Evolutionary conservation across 2,113 vertebrate species (phyloP).

Genomic region (Nesogale talazaci): DNA sequence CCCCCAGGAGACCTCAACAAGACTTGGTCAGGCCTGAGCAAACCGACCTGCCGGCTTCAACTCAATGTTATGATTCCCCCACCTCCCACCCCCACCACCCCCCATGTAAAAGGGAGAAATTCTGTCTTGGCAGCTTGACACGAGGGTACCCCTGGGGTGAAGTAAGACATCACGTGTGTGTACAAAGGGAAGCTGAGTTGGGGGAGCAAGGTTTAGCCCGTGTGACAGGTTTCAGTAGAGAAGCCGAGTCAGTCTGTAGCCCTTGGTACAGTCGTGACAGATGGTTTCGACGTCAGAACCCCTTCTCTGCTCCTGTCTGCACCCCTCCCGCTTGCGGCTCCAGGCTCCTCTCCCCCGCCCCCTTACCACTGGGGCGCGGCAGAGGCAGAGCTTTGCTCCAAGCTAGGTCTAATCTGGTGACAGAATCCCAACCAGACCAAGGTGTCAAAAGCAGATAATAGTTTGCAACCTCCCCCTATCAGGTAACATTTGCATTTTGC

Average conservation of each 20-base stretch:
- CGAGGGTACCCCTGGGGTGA: slow-evolving; percentile 47
- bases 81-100: no score
- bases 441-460: slow-evolving; percentile 52
- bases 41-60: slow-evolving; percentile 12
- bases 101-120: slow-evolving; percentile 25
- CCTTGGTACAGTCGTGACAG: slow-evolving; percentile 63
- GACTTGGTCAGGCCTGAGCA: slow-evolving; percentile 53
- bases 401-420: not conserved
- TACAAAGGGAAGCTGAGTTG: not conserved
- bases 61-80: slow-evolving; percentile 7
- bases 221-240: slow-evolving; percentile 52
- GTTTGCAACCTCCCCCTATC: slow-evolving; percentile 29
- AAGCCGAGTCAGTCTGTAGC: not conserved
- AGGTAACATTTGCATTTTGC: slow-evolving; percentile 67
- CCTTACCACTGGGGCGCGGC: no score
- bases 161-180: slow-evolving; percentile 37
- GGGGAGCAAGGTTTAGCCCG: not conserved
- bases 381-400: slow-evolving; percentile 30
- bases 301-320: slow-evolving; percentile 37
- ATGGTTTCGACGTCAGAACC: slow-evolving; percentile 62
- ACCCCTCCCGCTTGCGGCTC: not conserved
- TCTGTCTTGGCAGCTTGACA: slow-evolving; percentile 52
- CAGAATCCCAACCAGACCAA: slow-evolving; percentile 42
- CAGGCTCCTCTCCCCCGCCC: not conserved
- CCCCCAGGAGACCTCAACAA: slow-evolving; percentile 45